Evolutionary conservation across 2,113 vertebrate species (phyloP).

Genomic region (Vidua chalybeata): DNA sequence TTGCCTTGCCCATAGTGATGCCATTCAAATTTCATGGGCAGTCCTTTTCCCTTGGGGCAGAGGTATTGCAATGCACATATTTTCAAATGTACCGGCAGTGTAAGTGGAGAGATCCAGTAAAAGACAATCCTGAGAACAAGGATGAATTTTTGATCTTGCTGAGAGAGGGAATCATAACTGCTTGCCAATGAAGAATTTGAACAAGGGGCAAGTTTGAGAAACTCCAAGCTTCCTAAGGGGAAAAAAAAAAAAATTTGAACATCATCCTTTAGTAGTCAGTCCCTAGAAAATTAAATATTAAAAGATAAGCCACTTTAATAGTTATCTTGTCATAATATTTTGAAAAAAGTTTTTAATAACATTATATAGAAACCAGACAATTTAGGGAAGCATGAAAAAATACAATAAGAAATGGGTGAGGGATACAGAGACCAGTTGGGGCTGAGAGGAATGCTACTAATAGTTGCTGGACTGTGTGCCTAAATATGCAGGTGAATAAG

Average conservation of each 20-base stretch:
- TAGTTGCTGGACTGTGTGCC: not conserved
- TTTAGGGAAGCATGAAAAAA: not conserved
- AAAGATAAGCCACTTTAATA: not conserved
- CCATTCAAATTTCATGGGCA: not conserved
- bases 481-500: not conserved
- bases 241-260: not conserved
- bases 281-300: not conserved
- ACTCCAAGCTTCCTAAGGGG: not conserved
- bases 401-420: not conserved
- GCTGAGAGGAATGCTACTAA: not conserved
- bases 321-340: not conserved
- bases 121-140: not conserved
- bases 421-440: not conserved
- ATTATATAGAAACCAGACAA: not conserved
- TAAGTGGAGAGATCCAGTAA: not conserved
- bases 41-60: not conserved
- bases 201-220: not conserved
- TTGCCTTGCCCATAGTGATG: not conserved
- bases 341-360: not conserved
- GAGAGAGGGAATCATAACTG: not conserved
- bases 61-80: not conserved
- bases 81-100: not conserved
- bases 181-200: not conserved
- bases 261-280: not conserved
- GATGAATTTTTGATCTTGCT: not conserved